Evolutionary conservation across 2,888 invertebrate species (phyloP).

Genomic region (Hypselothyrea guttata): DNA sequence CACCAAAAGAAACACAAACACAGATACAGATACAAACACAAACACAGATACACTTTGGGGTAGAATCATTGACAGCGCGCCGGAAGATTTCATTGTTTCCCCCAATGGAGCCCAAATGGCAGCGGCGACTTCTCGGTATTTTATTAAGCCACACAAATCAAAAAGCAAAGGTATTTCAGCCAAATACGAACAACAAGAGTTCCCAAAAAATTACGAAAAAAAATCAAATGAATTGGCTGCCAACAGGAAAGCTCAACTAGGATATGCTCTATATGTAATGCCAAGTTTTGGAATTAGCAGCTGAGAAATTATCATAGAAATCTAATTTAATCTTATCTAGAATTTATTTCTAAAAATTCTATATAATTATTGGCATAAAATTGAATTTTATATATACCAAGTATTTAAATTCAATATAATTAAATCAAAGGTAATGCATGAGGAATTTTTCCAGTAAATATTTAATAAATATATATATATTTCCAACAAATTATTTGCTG

Average conservation of each 20-base stretch:
- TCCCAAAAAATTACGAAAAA: constrained; percentile 10
- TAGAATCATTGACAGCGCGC: constrained; percentile 76
- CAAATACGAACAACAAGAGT: constrained; percentile 18
- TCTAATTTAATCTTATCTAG: neutral
- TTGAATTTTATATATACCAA: too few species aligned
- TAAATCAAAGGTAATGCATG: too few species aligned
- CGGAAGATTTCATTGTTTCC: constrained; percentile 76
- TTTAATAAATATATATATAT: too few species aligned
- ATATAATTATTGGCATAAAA: too few species aligned
- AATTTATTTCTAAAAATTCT: too few species aligned
- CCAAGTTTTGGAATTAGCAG: too few species aligned
- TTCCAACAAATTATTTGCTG: too few species aligned
- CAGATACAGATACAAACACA: too few species aligned
- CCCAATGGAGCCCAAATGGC: constrained; percentile 64
- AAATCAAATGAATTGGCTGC: constrained; percentile 2
- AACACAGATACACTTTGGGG: constrained; percentile 46
- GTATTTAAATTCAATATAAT: too few species aligned
- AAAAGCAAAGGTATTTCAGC: constrained; percentile 53
- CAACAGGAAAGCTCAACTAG: too few species aligned
- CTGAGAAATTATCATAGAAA: constrained; percentile 12
- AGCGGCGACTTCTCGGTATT: constrained; percentile 70
- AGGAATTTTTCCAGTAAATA: too few species aligned
- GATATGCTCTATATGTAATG: too few species aligned
- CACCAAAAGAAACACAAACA: constrained; percentile 50
- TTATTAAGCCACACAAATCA: constrained; percentile 78